These are phyloP conservation scores for Clarias macrocephalus DNA, from an alignment of 2,113 vertebrate genomes.

Conservation along the genomic window DNA sequence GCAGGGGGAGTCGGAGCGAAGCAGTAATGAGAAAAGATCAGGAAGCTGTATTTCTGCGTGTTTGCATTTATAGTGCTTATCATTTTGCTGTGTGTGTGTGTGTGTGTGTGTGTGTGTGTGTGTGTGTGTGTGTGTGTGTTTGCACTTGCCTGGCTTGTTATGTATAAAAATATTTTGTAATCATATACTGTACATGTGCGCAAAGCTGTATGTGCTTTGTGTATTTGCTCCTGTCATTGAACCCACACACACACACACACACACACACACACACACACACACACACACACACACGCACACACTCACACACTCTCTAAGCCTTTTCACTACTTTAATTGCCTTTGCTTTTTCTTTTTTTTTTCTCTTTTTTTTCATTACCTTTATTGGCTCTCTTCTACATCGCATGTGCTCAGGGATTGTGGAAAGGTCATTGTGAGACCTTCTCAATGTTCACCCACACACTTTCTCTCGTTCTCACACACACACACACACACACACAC, in stretches of 20 bases:
- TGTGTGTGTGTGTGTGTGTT: neutral
- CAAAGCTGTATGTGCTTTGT: conserved; percentile 55
- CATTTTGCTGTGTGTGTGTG: conserved; percentile 4
- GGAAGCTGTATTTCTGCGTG: conserved; percentile 42
- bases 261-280: conserved; percentile 36
- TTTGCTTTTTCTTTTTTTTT: conserved; percentile 78
- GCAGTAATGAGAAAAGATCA: conserved; percentile 46
- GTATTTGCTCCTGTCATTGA: conserved; percentile 60
- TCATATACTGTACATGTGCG: conserved; percentile 34
- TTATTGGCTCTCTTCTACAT: conserved; percentile 77
- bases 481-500: neutral
- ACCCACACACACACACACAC: conserved; percentile 7
- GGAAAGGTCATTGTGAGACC: conserved; percentile 73
- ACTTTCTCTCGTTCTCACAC: neutral
- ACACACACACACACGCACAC: conserved; percentile 38
- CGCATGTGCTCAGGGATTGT: conserved; percentile 68
- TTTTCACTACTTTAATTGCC: conserved; percentile 75
- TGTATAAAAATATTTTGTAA: conserved; percentile 7
- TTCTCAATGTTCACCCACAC: conserved; percentile 38
- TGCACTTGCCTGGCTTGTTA: neutral
- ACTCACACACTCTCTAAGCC: neutral
- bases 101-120: neutral
- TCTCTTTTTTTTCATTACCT: conserved; percentile 78
- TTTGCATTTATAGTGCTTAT: conserved; percentile 20
- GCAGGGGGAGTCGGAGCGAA: conserved; percentile 17